Evolutionary conservation across 2,113 vertebrate species (phyloP), one percentile per base, ranked within the genome.

Genomic region (Ictalurus punctatus): DNA sequence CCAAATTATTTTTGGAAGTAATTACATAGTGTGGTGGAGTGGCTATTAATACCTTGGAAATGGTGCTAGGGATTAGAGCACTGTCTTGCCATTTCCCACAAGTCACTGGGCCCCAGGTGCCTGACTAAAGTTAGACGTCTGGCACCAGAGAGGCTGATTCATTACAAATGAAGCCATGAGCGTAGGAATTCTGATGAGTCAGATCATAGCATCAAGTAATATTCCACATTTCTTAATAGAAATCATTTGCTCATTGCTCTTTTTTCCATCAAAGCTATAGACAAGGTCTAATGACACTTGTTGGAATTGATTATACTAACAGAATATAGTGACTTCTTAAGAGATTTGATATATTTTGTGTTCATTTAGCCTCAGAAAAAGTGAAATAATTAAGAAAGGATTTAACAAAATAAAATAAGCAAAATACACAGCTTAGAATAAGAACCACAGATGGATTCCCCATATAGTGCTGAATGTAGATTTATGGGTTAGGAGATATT

Each of bases 41-140:
- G 82, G 58, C 67, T 90, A 90, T 90, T 84, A 81, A 87, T 89
- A 87, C 27, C 87, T 27, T 37, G 40, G 81, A 85, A 71, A 89
- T 78, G 84, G 88, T 86, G 63, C 37, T 85, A 79, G 82, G 83
- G 84, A 87, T 88, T 90, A 90, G 34, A 67, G 34, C 63, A 86
- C 21, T 58, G 27, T 56, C 25, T 56, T 86, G 79, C 65, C 83
- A 71, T 84, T 56, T 90, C 79, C 73, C 79, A 86, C 9, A 25
- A 90, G 87, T 59, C 74, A 63, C 34, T 88, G 23, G 1, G 27
- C 73, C 56, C 81, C 86, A 82, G 74, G 69, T 80, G 88, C 17
- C 69, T 65, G 27, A 56, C 90, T 92, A 91, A 87, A 91, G 56
- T 87, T 91, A 91, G 87, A 91, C 48, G 7, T 44, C 59, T 65